phyloP scores from a whole-genome alignment of 2,113 vertebrate genomes.

The Sterna hirundo region DNA sequence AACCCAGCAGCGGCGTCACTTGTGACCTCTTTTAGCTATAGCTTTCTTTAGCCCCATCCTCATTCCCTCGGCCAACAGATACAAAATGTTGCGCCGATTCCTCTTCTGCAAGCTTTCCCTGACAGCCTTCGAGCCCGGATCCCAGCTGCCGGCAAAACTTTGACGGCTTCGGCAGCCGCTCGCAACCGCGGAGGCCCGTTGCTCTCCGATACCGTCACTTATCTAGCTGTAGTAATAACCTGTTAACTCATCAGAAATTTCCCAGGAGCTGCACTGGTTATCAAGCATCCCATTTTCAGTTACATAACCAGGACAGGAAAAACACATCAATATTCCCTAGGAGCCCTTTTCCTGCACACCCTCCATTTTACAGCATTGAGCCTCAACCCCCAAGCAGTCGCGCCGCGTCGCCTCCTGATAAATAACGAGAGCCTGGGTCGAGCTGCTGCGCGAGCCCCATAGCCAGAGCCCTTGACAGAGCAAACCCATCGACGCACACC shows the following conservation, averaged over 20 bases:
- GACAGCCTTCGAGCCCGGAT: not conserved
- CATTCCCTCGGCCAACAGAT: accelerated
- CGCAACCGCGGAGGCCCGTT: accelerated
- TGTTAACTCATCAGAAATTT: not conserved
- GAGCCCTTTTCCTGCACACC: not conserved
- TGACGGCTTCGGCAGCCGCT: not conserved
- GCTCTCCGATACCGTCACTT: not conserved
- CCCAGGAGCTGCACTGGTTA: not conserved
- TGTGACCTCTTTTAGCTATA: not conserved
- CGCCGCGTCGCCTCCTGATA: accelerated
- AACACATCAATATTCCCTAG: not conserved
- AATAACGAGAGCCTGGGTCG: accelerated
- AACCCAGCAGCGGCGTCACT: accelerated
- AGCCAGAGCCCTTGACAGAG: not conserved
- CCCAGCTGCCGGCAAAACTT: not conserved
- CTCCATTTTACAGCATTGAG: not conserved
- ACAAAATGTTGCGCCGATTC: accelerated
- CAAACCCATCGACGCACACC: accelerated
- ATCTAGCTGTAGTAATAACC: not conserved
- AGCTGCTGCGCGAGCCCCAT: not conserved
- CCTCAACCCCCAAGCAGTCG: not conserved
- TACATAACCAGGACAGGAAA: not conserved
- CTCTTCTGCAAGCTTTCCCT: not conserved
- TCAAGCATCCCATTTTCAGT: not conserved
- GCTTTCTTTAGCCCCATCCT: not conserved